Evolutionary conservation across 2,113 vertebrate genomes (phyloP), one percentile per base, ranked within the genome.

Genomic region (Diadophis punctatus): DNA sequence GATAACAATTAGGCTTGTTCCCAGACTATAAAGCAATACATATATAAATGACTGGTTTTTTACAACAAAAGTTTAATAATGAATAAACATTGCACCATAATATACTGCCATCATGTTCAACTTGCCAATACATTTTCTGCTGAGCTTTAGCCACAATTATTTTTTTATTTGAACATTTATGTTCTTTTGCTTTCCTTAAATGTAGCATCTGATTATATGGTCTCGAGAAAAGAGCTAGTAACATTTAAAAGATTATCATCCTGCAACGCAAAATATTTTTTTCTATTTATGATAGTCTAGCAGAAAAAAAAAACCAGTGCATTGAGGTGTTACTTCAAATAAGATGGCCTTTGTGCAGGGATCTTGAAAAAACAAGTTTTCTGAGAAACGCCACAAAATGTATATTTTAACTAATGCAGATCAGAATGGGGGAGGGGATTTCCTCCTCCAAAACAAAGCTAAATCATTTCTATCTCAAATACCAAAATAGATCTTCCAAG

Each of bases 231-330:
- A 88, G 88, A 92, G n/a, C 22, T 34, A 48, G 30, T 63, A 10
- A 22, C 14, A 68, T 34, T 53, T 60, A 8, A 92, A 93, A 94
- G 84, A 95, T 39, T n/a, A 30, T 56, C 55, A 30, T 27, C 53
- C 68, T 74, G 6, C 68, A 39, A 34, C 16, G 39, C 68, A 55
- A 58, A 34, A 58, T 84, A 1, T 94, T 94, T 91, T 87, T 87
- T 56, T 95, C 12, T 56, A 91, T 51, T 93, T 93, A 90, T 27
- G 55, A 92, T 16, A 52, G 3, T 49, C 51, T 86, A 46, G 68
- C 53, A 25, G 48, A 43, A 60, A 22, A 93, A 30, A 93, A 90
- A 52, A n/a, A n/a, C n/a, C 8, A 25, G 51, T 90, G 74, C 51
- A 43, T n/a, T 46, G 63, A 90, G 53, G 25, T 46, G 9, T 25